Evolutionary conservation across 2,113 vertebrate species (phyloP).

Genomic region (Gopherus evgoodei): DNA sequence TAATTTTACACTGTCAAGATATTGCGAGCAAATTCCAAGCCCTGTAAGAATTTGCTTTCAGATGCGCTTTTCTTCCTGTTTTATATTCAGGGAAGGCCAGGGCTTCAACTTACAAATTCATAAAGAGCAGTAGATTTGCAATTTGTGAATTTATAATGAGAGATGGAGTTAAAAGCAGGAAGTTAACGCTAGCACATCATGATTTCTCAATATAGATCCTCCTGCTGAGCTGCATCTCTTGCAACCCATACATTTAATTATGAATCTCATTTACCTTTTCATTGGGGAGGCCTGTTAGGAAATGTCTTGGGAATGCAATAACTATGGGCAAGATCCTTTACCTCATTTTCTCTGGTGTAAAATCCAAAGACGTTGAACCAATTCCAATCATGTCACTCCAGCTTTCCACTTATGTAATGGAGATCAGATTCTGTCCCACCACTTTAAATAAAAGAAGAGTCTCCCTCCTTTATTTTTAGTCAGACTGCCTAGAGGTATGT

Average conservation of each 20-base stretch:
- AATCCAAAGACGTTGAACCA: background rate
- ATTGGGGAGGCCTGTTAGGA: background rate
- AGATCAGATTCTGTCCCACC: background rate
- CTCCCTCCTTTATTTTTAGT: background rate
- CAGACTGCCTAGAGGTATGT: background rate
- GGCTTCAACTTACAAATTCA: background rate
- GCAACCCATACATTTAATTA: background rate
- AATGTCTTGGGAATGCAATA: conserved; percentile 9
- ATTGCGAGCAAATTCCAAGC: background rate
- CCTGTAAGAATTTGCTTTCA: background rate
- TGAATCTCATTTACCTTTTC: conserved; percentile 19
- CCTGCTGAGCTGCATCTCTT: background rate
- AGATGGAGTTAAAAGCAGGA: background rate
- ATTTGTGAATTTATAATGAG: background rate
- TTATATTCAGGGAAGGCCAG: background rate
- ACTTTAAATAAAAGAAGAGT: background rate
- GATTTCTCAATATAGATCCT: background rate
- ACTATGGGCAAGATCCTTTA: conserved; percentile 4
- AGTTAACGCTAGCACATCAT: background rate
- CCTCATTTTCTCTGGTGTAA: conserved; percentile 18
- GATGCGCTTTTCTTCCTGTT: background rate
- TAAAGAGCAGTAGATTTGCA: background rate
- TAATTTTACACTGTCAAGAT: background rate
- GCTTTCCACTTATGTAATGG: background rate
- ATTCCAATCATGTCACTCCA: background rate